Conservation (phyloP, 2,888 invertebrate species). For the Agapetus fuscipes region DNA sequence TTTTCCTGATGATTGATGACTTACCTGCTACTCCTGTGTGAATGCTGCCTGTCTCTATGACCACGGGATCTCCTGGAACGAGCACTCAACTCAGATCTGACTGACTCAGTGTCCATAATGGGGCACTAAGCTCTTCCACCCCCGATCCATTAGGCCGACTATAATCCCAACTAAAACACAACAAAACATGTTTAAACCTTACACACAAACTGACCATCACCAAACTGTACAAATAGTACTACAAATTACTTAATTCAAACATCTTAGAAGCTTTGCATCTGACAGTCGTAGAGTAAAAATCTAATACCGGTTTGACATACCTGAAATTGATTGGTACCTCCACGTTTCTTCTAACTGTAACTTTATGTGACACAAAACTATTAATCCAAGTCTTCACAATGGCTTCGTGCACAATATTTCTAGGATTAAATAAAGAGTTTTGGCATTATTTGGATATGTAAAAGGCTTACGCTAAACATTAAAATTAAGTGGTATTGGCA, state of each 20-base stretch:
- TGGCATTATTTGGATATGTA: too few species aligned
- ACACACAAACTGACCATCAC: background rate
- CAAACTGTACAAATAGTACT: background rate
- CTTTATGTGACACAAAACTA: too few species aligned
- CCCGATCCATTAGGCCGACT: constrained; percentile 15
- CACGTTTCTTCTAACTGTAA: too few species aligned
- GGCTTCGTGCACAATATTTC: too few species aligned
- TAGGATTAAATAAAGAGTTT: too few species aligned
- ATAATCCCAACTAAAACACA: background rate
- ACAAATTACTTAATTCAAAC: background rate
- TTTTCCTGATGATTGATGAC: too few species aligned
- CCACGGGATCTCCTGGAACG: constrained; percentile 62
- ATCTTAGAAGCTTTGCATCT: background rate
- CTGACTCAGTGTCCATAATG: constrained; percentile 87
- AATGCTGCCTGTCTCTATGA: constrained; percentile 46
- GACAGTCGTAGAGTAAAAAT: constrained; percentile 1
- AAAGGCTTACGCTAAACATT: too few species aligned
- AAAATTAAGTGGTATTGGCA: too few species aligned
- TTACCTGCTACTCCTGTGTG: constrained; percentile 59
- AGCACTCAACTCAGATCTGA: constrained; percentile 85
- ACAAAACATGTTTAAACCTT: background rate
- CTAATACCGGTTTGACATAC: constrained; percentile 17
- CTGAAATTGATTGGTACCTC: constrained; percentile 5
- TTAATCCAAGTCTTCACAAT: too few species aligned
- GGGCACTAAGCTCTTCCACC: constrained; percentile 5